A percentile compares a stretch with the other conserved stretches of the same genome.
Evolutionary conservation across 1,140 invertebrate genomes (phyloP).

Genomic region (Stegodyphus mimosarum): DNA sequence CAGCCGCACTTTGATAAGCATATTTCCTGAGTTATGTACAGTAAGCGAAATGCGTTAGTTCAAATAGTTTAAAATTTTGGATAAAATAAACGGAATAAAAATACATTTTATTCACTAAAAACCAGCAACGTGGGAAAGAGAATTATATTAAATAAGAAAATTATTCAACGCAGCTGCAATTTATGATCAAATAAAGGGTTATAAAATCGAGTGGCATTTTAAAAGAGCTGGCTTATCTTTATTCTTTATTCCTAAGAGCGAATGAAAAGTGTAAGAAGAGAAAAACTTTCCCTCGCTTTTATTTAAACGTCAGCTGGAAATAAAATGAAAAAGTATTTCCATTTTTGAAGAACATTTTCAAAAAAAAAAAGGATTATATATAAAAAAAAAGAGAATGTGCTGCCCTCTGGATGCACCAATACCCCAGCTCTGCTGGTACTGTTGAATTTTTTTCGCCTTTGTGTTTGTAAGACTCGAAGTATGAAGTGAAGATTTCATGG

Average conservation of each 20-base stretch:
- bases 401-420: neutral
- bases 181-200: constrained; percentile 8
- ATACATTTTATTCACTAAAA: too few relatives aligned
- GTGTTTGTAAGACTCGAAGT: neutral
- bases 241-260: neutral
- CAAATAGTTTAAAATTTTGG: too few relatives aligned
- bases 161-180: constrained; percentile 1
- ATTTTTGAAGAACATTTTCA: constrained; percentile 26
- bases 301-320: constrained; percentile 4
- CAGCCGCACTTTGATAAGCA: too few relatives aligned
- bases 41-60: too few relatives aligned
- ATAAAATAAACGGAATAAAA: too few relatives aligned
- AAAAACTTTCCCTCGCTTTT: neutral
- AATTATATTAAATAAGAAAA: constrained; percentile 18
- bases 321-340: constrained; percentile 35
- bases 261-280: neutral
- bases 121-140: neutral
- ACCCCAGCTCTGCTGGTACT: neutral
- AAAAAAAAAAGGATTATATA: too few relatives aligned
- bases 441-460: neutral
- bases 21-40: too few relatives aligned
- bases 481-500: constrained; percentile 23
- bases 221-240: neutral
- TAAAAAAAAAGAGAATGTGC: too few relatives aligned
- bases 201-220: constrained; percentile 12